A percentile compares a stretch with the other conserved stretches of the same genome.
Evolutionary conservation across 1,140 invertebrate genomes (phyloP).

Genomic region (Wasmannia auropunctata): DNA sequence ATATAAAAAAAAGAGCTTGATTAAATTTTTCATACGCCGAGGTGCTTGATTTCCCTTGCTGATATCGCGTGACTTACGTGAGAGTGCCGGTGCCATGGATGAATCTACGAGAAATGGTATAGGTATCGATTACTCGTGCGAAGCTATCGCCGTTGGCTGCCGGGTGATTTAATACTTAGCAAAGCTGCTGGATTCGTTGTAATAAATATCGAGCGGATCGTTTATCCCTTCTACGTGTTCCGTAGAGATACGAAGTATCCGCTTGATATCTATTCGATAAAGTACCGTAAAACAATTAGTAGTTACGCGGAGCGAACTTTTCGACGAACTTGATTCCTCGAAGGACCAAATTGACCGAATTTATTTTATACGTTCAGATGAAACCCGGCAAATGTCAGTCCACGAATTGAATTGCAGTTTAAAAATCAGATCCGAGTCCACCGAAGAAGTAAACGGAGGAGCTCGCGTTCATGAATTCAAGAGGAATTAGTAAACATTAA

Average conservation of each 20-base stretch:
- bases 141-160: constrained; percentile 22
- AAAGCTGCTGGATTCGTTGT: constrained; percentile 32
- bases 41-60: constrained; percentile 1
- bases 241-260: not conserved
- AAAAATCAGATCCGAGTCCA: not conserved
- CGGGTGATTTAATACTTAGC: constrained; percentile 45
- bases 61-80: constrained; percentile 72
- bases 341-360: not conserved
- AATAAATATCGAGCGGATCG: constrained; percentile 41
- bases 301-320: constrained; percentile 1
- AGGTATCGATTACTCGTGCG: constrained; percentile 68
- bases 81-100: constrained; percentile 73
- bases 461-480: not conserved
- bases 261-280: constrained; percentile 29
- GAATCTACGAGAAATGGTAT: constrained; percentile 81
- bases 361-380: not conserved
- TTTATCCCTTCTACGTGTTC: not conserved
- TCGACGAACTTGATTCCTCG: not conserved
- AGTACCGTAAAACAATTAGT: not conserved
- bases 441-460: not conserved
- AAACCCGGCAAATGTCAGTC: not conserved
- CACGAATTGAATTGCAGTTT: not conserved
- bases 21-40: constrained; percentile 15
- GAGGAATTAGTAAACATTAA: not conserved
- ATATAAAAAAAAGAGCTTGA: no score